These are phyloP conservation scores for Pogonomyrmex barbatus DNA, from an alignment of 1,140 invertebrate genomes.

Conservation along the genomic window DNA sequence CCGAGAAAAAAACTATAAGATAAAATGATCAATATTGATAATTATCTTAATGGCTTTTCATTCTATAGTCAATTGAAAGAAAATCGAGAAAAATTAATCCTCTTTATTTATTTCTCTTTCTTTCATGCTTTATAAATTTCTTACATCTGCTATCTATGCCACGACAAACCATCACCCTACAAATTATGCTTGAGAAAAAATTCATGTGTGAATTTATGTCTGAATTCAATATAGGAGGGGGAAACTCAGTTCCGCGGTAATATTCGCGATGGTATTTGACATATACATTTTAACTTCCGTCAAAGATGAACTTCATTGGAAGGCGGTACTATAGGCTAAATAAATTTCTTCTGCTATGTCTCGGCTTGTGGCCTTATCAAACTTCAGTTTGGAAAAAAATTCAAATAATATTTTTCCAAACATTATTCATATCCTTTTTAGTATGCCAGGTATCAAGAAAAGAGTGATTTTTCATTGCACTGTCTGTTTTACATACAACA, in stretches of 20 bases:
- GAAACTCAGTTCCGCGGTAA: not conserved
- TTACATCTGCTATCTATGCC: not conserved
- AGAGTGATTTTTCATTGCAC: not conserved
- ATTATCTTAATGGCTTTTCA: not conserved
- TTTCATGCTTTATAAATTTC: not conserved
- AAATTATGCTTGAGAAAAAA: slow-evolving; percentile 17
- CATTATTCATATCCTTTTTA: slow-evolving; percentile 21
- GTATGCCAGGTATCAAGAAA: slow-evolving; percentile 19
- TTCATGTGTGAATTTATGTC: not conserved
- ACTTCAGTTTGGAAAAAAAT: not conserved
- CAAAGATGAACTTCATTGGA: slow-evolving; percentile 21
- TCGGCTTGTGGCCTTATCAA: slow-evolving; percentile 48
- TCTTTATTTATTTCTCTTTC: not conserved
- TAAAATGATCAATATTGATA: not conserved
- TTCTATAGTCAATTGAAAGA: not conserved
- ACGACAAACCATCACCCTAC: not conserved
- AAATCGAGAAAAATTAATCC: not conserved
- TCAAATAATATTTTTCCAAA: slow-evolving; percentile 37
- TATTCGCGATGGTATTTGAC: not conserved
- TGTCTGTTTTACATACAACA: not conserved
- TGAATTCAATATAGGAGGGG: not conserved
- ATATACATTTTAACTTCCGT: not conserved
- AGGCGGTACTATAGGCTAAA: slow-evolving; percentile 40
- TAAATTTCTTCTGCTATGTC: slow-evolving; percentile 12
- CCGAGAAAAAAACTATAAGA: not conserved